These are phyloP conservation scores for Microtus oregoni DNA, from an alignment of 2,113 vertebrate genomes.

Conservation along the genomic window DNA sequence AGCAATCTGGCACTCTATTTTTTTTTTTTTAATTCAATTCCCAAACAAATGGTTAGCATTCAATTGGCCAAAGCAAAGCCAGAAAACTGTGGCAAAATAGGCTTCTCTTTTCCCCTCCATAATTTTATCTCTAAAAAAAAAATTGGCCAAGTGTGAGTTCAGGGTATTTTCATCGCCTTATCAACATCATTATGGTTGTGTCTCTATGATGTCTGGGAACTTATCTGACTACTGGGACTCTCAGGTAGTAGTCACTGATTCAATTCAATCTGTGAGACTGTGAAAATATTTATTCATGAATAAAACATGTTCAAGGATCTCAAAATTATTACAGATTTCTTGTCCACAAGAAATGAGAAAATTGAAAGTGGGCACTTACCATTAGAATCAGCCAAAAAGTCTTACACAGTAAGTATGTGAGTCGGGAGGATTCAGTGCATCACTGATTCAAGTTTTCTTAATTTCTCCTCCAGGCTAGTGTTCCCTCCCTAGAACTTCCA, in stretches of 20 bases:
- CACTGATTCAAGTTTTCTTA: constrained; percentile 39
- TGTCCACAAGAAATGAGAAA: not conserved
- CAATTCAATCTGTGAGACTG: not conserved
- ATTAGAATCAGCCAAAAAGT: constrained; percentile 59
- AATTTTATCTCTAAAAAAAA: constrained; percentile 51
- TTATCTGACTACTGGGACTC: not conserved
- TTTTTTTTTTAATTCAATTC: constrained; percentile 76
- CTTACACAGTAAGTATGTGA: constrained; percentile 44
- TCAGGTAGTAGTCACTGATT: constrained; percentile 11
- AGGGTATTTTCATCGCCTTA: constrained; percentile 42
- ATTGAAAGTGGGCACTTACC: constrained; percentile 67
- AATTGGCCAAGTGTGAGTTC: not conserved
- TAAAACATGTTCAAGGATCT: not conserved
- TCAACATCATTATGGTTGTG: constrained; percentile 8
- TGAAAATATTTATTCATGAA: constrained; percentile 11
- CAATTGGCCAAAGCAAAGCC: constrained; percentile 54
- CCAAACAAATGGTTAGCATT: constrained; percentile 64
- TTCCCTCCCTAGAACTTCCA: not conserved
- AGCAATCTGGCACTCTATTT: constrained; percentile 70
- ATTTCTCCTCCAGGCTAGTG: constrained; percentile 40
- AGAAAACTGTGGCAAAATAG: constrained; percentile 46
- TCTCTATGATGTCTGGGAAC: constrained; percentile 43
- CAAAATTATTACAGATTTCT: not conserved
- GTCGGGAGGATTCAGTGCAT: constrained; percentile 58
- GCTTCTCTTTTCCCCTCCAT: constrained; percentile 47